These are phyloP conservation scores for Saxidomus purpurata DNA, from an alignment of 1,140 invertebrate species.

Conservation along the genomic window DNA sequence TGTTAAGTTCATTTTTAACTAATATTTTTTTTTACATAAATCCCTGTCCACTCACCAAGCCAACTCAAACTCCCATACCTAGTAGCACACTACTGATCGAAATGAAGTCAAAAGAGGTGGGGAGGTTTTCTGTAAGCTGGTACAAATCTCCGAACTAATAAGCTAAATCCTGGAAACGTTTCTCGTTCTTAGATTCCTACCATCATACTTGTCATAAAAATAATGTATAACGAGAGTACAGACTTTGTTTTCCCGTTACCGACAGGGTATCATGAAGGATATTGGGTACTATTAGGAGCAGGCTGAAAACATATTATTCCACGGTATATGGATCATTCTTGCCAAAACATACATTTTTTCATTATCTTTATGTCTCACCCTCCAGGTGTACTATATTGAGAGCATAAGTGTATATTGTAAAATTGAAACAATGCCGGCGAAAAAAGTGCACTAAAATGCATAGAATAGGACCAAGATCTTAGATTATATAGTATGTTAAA, in stretches of 20 bases:
- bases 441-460: too few relatives aligned
- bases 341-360: neutral
- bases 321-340: neutral
- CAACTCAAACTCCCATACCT: neutral
- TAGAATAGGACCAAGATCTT: too few relatives aligned
- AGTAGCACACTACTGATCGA: conserved; percentile 29
- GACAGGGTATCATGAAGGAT: neutral
- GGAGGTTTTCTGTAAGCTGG: neutral
- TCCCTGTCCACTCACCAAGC: conserved; percentile 14
- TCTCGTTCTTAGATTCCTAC: neutral
- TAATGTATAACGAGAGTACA: neutral
- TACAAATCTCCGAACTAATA: conserved; percentile 7
- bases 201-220: conserved; percentile 50
- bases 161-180: conserved; percentile 12
- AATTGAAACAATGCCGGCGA: too few relatives aligned
- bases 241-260: neutral
- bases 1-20: too few relatives aligned
- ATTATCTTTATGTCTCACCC: neutral
- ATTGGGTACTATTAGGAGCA: neutral
- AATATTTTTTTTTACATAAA: neutral
- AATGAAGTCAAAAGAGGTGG: neutral
- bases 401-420: too few relatives aligned
- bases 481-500: too few relatives aligned
- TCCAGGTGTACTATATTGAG: too few relatives aligned
- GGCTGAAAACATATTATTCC: neutral